Evolutionary conservation across 2,888 invertebrate species (phyloP), one percentile per base, ranked within the genome.

Genomic region (Tetragonula carbonaria): DNA sequence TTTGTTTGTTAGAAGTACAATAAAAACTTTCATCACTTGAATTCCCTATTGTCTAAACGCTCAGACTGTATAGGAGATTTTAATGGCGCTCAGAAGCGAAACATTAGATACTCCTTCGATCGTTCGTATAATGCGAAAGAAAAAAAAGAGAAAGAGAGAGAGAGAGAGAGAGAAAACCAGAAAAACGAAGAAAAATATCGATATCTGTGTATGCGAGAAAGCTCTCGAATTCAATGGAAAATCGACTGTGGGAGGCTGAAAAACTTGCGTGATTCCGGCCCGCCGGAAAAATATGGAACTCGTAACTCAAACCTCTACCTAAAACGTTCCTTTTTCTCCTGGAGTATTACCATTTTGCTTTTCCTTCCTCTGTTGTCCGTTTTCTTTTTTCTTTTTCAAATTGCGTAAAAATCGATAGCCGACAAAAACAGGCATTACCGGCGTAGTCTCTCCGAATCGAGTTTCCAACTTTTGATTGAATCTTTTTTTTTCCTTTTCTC

Each of bases 161-260:
- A 16, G 18, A 11, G 18, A 18, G 23, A 11, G 33, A 3, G n/a
- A 57, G 5, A n/a, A 23, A 14, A 3, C 3, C 11, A 8, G 21
- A 21, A 21, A 57, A 23, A 11, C 3, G n/a, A n/a, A 57, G 38
- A 45, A 21, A 45, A 68, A 76, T 51, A 70, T 59, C 68, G 68
- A 76, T 76, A 76, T 76, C 33, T 50, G 28, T 50, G 28, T 59
- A 50, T 51, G 76, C 33, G 51, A 16, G 70, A 33, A 76, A 68
- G 59, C 33, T 66, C 50, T 68, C 59, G 70, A 51, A 68, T 76
- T 76, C 59, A 76, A 76, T 68, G 74, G 74, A 66, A 75, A 75
- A 55, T 75, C 57, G 55, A 45, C 55, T 28, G 59, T 21, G n/a
- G 51, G 23, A 66, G 50, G 66, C 38, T 67, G 66, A 75, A 66